A percentile compares a stretch with the other conserved stretches of the same genome.
These are phyloP conservation scores for Brachionus rubens DNA, from an alignment of 1,140 invertebrate species.

Conservation along the genomic window DNA sequence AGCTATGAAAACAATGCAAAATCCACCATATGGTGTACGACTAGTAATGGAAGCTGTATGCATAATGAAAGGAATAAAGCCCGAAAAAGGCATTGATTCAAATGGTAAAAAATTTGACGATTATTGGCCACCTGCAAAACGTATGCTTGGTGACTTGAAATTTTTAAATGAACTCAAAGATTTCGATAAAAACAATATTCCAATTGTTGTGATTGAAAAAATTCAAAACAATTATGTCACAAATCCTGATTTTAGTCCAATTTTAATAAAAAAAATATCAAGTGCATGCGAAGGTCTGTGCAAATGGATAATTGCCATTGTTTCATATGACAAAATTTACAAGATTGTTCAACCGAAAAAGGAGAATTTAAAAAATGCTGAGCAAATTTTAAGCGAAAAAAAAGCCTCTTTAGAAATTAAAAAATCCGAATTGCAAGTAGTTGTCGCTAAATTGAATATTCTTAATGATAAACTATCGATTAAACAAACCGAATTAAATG, in stretches of 20 bases:
- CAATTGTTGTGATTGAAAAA: slow-evolving; percentile 57
- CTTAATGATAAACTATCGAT: slow-evolving; percentile 54
- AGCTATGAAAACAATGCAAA: slow-evolving; percentile 56
- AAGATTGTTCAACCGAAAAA: slow-evolving; percentile 60
- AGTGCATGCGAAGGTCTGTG: slow-evolving; percentile 61
- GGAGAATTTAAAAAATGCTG: slow-evolving; percentile 54
- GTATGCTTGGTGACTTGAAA: slow-evolving; percentile 2
- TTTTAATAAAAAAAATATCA: slow-evolving; percentile 58
- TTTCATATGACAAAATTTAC: slow-evolving; percentile 58
- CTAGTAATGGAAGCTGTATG: slow-evolving; percentile 61
- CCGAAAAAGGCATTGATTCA: slow-evolving; percentile 55
- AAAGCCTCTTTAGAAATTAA: slow-evolving; percentile 56
- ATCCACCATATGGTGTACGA: slow-evolving; percentile 58
- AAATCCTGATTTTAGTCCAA: slow-evolving; percentile 60
- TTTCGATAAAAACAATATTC: slow-evolving; percentile 74
- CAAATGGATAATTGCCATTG: slow-evolving; percentile 59
- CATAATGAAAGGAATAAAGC: slow-evolving; percentile 59
- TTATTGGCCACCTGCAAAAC: slow-evolving; percentile 56
- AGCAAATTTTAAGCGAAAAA: slow-evolving; percentile 53
- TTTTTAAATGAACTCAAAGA: slow-evolving; percentile 60
- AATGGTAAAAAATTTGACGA: slow-evolving; percentile 57
- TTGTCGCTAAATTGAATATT: slow-evolving; percentile 56
- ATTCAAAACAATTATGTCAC: slow-evolving; percentile 56
- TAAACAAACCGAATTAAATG: slow-evolving; percentile 62
- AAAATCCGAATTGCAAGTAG: slow-evolving; percentile 56